Conservation (phyloP, 1,140 invertebrate genomes). For the Apis dorsata region DNA sequence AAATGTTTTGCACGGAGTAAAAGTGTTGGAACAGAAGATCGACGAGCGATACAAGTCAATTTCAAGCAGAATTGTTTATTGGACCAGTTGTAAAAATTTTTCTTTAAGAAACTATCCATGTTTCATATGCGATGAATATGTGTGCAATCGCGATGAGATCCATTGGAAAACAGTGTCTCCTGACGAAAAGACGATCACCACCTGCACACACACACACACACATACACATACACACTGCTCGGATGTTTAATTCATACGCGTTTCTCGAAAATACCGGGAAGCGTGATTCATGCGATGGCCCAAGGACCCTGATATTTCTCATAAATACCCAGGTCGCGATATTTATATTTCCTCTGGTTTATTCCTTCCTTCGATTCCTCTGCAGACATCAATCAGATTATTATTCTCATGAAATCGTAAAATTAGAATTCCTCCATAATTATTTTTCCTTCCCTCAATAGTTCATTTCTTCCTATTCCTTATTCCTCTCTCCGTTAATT, state of each 20-base stretch:
- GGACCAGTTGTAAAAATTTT: too few species aligned
- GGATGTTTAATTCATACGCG: conserved; percentile 60
- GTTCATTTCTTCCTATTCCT: too few species aligned
- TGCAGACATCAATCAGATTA: background rate
- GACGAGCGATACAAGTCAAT: too few species aligned
- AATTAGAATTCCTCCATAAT: too few species aligned
- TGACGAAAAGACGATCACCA: conserved; percentile 29
- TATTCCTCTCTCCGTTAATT: too few species aligned
- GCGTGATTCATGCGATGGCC: conserved; percentile 35
- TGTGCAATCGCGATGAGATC: background rate
- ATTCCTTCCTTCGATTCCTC: conserved; percentile 14
- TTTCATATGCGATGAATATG: too few species aligned
- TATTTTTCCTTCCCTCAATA: too few species aligned
- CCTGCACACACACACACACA: conserved; percentile 9
- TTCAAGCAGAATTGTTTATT: too few species aligned
- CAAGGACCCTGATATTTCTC: conserved; percentile 23
- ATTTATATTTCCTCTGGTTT: conserved; percentile 16
- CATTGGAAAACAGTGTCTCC: background rate
- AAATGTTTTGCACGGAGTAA: too few species aligned
- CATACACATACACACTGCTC: background rate
- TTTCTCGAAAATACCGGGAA: conserved; percentile 42
- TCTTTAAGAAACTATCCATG: too few species aligned
- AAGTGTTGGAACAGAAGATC: too few species aligned
- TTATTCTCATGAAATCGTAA: background rate
- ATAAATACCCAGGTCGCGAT: conserved; percentile 25